Evolutionary conservation across 1,140 invertebrate genomes (phyloP), one percentile per base, ranked within the genome.

Genomic region (Drosophila jambulina): DNA sequence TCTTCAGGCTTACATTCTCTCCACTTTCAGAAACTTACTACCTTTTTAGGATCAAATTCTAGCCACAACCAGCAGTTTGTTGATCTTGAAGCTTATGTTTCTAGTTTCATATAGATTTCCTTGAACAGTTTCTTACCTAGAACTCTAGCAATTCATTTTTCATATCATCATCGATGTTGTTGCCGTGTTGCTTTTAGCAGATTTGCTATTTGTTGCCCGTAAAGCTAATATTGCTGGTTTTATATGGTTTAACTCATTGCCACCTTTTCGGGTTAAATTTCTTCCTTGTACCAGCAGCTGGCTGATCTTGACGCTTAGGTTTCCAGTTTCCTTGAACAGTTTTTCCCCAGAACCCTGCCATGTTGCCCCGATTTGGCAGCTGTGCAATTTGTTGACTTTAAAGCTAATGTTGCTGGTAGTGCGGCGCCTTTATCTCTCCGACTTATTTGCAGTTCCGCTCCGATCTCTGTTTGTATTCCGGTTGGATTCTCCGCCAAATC

Each of bases 401-500:
- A 62, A 43, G 62, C 62, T 19, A 34, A 40, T 69, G 45, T 38
- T 54, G 58, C 42, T 54, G 43, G 23, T 45, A 46, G n/a, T 27
- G 56, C 51, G 49, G 53, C 38, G 40, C 32, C 27, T 56, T 43
- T 60, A 78, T 71, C 53, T 67, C 57, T 36, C 32, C 27, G 36
- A 58, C 48, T 45, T 43, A 43, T 70, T 68, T 43, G 63, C 63
- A 38, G 32, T 67, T 64, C 32, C 59, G 36, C 48, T 63, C 32
- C 72, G 76, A 68, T 75, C 57, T 83, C 49, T 82, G 82, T 82
- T 86, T 86, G 82, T 58, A 63, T 68, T 75, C 75, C 34, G 63
- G 32, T 54, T 68, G 15, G 67, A 70, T 68, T 60, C 64, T 68
- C 58, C 23, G 27, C 15, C 54, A 36, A 38, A 65, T 57, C 25